Evolutionary conservation across 2,113 vertebrate species (phyloP).

Genomic region (Butastur rufipennis): DNA sequence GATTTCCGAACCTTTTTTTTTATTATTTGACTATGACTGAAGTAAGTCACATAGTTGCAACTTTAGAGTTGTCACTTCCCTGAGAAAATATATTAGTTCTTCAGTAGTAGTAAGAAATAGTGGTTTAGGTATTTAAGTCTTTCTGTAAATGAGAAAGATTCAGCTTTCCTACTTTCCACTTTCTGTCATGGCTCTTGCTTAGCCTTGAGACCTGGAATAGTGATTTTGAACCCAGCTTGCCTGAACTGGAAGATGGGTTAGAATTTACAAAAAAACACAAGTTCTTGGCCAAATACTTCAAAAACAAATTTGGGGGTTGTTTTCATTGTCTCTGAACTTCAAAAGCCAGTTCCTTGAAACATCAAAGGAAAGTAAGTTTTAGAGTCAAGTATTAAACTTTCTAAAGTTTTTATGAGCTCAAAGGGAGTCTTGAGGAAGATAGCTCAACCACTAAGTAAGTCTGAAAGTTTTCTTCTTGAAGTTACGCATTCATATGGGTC

Average conservation of each 20-base stretch:
- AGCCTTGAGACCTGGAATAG: neutral
- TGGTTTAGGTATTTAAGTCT: neutral
- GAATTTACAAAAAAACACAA: neutral
- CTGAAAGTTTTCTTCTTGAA: neutral
- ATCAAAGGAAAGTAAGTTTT: neutral
- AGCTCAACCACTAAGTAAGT: neutral
- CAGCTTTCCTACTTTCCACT: neutral
- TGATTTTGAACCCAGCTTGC: neutral
- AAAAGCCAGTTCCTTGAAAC: neutral
- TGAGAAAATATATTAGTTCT: neutral
- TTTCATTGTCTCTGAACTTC: neutral
- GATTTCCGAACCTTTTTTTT: neutral
- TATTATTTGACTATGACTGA: neutral
- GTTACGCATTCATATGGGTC: neutral
- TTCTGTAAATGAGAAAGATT: neutral
- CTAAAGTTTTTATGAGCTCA: neutral
- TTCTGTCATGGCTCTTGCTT: neutral
- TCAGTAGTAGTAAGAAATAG: neutral
- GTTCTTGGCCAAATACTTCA: neutral
- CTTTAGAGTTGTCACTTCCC: neutral
- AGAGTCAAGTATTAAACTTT: neutral
- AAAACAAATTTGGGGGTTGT: neutral
- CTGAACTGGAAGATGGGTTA: neutral
- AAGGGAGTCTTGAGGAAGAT: neutral
- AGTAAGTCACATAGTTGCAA: neutral